Base-by-base conservation (phyloP, 2,113 vertebrate genomes). In the Muscicapa adusta region DNA sequence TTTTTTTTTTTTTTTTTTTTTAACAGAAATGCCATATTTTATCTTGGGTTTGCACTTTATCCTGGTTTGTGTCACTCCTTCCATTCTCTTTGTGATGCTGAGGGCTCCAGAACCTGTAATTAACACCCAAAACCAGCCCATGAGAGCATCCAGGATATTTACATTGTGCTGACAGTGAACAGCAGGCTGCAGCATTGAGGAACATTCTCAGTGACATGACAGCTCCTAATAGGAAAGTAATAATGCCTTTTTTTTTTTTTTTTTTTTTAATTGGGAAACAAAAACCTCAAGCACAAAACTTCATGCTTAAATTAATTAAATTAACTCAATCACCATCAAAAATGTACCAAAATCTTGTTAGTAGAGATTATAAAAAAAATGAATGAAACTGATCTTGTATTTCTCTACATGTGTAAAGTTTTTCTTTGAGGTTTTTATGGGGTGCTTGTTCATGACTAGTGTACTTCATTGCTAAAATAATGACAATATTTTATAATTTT, bases 161-260 rank as follows among this genome's bases (percentile, higher is more conserved):
- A 11, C 3, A 12, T 73, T 65, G 47, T 91, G 45, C 88, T n/a
- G 58, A 34, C 23, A 24, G 23, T 9, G 77, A 78, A 88, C 88
- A 14, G 82, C 23, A 94, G 93, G 88, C 65, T 62, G 85, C 95
- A 91, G 95, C 62, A n/a, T 19, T 82, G 82, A 91, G 77, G 53
- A 93, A 33, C 36, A 12, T 8, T 62, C 75, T 61, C 15, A 79
- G 54, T 47, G 29, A 51, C 10, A 2, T 9, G 17, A 48, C 6
- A 6, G 25, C 33, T 83, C 47, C 42, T 34, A 9, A 12, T 7
- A 33, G 34, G n/a, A 70, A 82, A 62, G 31, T 51, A 70, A 33
- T 24, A 24, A 56, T 40, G 70, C 25, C 2, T 16, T 25, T 20
- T 51, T 9, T n/a, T n/a, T n/a, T n/a, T n/a, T n/a, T n/a, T 16